phyloP scores from a whole-genome alignment of 2,113 vertebrate species.

The Macaca mulatta region DNA sequence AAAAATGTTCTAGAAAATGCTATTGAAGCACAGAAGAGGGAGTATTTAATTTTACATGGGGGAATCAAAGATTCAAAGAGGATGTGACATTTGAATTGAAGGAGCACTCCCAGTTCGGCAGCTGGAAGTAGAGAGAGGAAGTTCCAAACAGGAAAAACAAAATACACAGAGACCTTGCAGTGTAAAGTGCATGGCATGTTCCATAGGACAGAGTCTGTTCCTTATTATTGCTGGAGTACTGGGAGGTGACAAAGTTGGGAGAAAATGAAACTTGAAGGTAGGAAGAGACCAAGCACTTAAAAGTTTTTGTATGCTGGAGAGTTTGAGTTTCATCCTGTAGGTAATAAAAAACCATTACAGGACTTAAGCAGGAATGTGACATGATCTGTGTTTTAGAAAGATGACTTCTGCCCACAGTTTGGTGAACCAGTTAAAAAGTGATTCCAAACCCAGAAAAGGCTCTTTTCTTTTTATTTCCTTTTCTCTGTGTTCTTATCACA shows the following conservation, averaged over 20 bases:
- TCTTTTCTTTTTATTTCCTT: neutral
- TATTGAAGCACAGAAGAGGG: neutral
- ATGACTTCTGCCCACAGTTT: neutral
- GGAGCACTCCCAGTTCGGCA: neutral
- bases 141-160: neutral
- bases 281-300: neutral
- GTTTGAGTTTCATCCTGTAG: neutral
- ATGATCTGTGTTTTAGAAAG: neutral
- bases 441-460: neutral
- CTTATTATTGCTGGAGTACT: neutral
- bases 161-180: neutral
- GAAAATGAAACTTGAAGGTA: neutral
- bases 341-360: neutral
- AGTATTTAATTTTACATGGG: neutral
- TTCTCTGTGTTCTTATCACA: neutral
- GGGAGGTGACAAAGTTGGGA: neutral
- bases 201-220: neutral
- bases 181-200: neutral
- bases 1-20: neutral
- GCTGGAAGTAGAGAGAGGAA: neutral
- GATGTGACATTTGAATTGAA: neutral
- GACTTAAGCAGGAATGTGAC: neutral
- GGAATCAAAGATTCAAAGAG: neutral
- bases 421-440: neutral
- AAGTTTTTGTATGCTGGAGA: neutral